Evolutionary conservation across 37 sponge, comb jelly and placozoan genomes (phyloP), one percentile per base, ranked within the genome.

Genomic region (Oopsacas minuta): DNA sequence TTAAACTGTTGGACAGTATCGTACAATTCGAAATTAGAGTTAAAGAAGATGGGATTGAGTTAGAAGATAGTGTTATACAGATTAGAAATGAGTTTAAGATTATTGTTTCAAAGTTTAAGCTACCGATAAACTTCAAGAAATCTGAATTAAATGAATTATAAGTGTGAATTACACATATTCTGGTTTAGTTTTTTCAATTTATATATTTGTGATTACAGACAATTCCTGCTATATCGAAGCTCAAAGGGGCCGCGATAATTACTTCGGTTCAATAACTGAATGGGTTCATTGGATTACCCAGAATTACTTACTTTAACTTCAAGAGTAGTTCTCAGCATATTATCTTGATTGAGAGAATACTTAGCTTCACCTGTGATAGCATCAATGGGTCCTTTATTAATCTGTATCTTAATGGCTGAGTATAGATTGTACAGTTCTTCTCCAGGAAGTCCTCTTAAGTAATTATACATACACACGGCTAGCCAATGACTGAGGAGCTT

Each of bases 301-400:
- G 8, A 42, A 42, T 17, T 42, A 61, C 75, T 61, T 10, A 61
- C 75, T 3, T 61, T 61, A 5, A 61, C 75, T 61, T 61, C 75
- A 20, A 61, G 1, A 20, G 28, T 61, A 25, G 28, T 61, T 34
- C 75, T 61, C 28, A 61, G 75, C 1, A 61, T 61, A n/a, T 61
- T 61, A n/a, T 61, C 75, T 34, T 61, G 28, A n/a, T 61, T 61
- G 75, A 61, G 75, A n/a, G 75, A 61, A 34, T 61, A 61, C 75
- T 61, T 61, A 5, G 75, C 75, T 34, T 61, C 75, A 20, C 30
- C 30, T 32, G 75, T 61, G 75, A 61, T 12, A 10, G 75, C 75
- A 61, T 61, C 75, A 61, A 61, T 61, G 28, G 75, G 75, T 61
- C 75, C 75, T 34, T 61, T 61, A 3, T 61, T 10, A 3, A 61